Conservation (phyloP, 2,888 invertebrate genomes). For the Willowsia nigromaculata region DNA sequence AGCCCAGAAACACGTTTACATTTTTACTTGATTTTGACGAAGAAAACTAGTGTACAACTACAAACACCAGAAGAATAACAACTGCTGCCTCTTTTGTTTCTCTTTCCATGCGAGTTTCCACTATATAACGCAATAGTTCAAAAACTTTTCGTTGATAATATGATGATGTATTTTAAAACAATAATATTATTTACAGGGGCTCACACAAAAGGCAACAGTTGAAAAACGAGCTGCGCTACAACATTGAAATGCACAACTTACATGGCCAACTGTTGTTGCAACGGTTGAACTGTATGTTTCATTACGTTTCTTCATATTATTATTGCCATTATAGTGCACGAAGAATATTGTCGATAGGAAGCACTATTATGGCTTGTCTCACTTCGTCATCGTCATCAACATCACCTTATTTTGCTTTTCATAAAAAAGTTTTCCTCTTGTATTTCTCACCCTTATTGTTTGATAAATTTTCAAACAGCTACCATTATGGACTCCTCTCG, state of each 20-base stretch:
- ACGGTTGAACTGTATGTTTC: constrained; percentile 30
- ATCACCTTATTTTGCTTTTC: constrained; percentile 19
- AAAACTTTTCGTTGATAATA: constrained; percentile 2
- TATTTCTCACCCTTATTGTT: constrained; percentile 27
- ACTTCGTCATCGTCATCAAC: not conserved
- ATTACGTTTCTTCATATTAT: not conserved
- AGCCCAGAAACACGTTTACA: not conserved
- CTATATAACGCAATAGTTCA: not conserved
- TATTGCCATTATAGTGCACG: not conserved
- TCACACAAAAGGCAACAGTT: constrained; percentile 60
- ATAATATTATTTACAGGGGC: not conserved
- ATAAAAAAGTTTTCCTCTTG: not conserved
- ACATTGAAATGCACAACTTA: constrained; percentile 11
- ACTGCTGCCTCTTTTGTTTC: constrained; percentile 16
- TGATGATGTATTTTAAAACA: not conserved
- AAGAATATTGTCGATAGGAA: not conserved
- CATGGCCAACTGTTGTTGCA: constrained; percentile 60
- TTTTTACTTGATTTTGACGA: constrained; percentile 17
- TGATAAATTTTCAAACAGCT: not conserved
- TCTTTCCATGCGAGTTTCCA: constrained; percentile 20
- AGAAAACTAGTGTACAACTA: constrained; percentile 14
- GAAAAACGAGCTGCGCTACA: constrained; percentile 49
- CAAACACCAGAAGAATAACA: not conserved
- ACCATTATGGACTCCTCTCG: constrained; percentile 11
- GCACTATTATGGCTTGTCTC: constrained; percentile 38